phyloP scores from a whole-genome alignment of 2,797 vertebrate genomes.

The Clarias pachynema region DNA sequence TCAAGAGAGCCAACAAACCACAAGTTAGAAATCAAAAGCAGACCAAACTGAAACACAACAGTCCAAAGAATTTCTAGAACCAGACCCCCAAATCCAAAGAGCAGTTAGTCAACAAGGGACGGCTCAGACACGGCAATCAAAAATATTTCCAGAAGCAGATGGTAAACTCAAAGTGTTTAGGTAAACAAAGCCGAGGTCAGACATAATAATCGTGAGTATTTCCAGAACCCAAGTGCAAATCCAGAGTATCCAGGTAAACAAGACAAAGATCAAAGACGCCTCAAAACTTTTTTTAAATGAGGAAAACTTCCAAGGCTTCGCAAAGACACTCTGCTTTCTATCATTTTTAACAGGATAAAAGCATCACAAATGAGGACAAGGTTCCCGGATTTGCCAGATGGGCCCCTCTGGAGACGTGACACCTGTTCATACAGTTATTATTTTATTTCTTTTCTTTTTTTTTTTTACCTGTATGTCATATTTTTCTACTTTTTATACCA shows the following conservation, averaged over 20 bases:
- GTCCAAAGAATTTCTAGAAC: slow-evolving; percentile 5
- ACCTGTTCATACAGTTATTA: neutral
- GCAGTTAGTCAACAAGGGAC: neutral
- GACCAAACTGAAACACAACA: neutral
- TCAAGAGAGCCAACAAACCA: neutral
- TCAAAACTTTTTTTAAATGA: neutral
- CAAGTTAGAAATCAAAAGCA: neutral
- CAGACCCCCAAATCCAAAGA: neutral
- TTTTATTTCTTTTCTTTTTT: neutral
- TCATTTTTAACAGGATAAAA: neutral
- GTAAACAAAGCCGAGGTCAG: neutral
- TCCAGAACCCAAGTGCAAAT: neutral
- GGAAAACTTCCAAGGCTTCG: neutral
- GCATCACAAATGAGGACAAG: neutral
- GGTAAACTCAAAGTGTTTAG: neutral
- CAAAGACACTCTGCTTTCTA: neutral
- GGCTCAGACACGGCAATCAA: neutral
- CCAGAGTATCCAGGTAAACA: neutral
- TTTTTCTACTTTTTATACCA: neutral
- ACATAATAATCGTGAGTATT: neutral
- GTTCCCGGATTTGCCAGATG: neutral
- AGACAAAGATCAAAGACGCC: neutral
- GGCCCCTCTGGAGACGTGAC: neutral
- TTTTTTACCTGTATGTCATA: neutral
- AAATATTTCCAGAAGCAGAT: neutral